These are phyloP conservation scores for Ganaspis sp. DNA, from an alignment of 1,140 invertebrate genomes.

Conservation along the genomic window DNA sequence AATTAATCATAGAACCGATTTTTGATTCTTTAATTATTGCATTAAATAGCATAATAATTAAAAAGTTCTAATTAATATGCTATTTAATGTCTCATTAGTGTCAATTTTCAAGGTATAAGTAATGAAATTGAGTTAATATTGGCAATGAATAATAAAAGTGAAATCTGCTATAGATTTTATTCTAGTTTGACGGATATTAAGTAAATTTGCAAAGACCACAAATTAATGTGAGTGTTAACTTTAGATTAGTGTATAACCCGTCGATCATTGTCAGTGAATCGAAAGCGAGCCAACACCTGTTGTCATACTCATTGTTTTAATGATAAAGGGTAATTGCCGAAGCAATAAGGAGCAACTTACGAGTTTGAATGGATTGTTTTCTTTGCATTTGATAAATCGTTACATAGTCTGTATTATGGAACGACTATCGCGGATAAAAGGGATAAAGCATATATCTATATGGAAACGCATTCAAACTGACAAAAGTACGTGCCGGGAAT, in stretches of 20 bases:
- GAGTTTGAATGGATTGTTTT: not conserved
- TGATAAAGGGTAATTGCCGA: not conserved
- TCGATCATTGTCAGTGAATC: slow-evolving; percentile 26
- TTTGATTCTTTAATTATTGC: too few species aligned
- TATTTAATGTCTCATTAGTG: too few species aligned
- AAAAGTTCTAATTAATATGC: too few species aligned
- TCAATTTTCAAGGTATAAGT: not conserved
- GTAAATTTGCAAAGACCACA: slow-evolving; percentile 8
- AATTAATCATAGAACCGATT: too few species aligned
- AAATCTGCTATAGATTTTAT: not conserved
- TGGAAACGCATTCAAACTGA: not conserved
- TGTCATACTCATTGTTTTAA: slow-evolving; percentile 12
- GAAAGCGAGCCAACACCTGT: slow-evolving; percentile 24
- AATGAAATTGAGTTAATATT: not conserved
- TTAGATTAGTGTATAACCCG: slow-evolving; percentile 7
- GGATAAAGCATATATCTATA: not conserved
- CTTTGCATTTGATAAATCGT: not conserved
- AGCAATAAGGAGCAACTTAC: not conserved
- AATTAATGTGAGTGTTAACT: not conserved
- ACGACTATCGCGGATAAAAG: not conserved
- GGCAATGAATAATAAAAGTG: too few species aligned
- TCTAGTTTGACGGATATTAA: not conserved
- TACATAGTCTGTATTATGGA: not conserved
- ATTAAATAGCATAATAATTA: too few species aligned
- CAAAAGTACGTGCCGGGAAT: not conserved